These are phyloP conservation scores for Saccopteryx leptura DNA, from an alignment of 2,113 vertebrate species.

Conservation along the genomic window DNA sequence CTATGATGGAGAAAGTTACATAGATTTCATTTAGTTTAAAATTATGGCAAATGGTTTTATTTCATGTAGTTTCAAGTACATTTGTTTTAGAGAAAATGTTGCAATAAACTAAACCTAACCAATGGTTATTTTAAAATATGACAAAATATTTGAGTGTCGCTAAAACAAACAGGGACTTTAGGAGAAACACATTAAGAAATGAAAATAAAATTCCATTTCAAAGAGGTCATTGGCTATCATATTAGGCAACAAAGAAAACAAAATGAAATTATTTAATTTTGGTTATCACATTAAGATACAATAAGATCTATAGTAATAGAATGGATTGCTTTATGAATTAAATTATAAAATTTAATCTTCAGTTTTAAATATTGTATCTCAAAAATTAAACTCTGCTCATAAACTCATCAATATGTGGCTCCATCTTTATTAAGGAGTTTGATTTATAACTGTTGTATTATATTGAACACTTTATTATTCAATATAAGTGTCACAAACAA, in stretches of 20 bases:
- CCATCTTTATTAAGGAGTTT: slow-evolving; percentile 60
- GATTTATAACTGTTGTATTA: slow-evolving; percentile 72
- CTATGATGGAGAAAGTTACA: slow-evolving; percentile 2
- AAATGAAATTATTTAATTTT: slow-evolving; percentile 62
- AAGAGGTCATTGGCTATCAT: neutral
- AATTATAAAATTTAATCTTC: slow-evolving; percentile 58
- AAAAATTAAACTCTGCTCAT: slow-evolving; percentile 66
- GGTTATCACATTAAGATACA: slow-evolving; percentile 51
- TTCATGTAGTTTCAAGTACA: slow-evolving; percentile 55
- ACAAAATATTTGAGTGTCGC: slow-evolving; percentile 23
- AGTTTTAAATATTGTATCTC: slow-evolving; percentile 65
- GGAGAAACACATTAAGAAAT: slow-evolving; percentile 46
- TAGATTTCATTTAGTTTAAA: slow-evolving; percentile 48
- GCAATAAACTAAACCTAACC: slow-evolving; percentile 5
- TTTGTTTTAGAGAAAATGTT: neutral
- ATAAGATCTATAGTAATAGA: slow-evolving; percentile 35
- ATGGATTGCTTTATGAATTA: slow-evolving; percentile 40
- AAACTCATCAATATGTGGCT: slow-evolving; percentile 63
- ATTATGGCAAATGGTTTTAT: neutral
- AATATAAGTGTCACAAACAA: slow-evolving; percentile 68
- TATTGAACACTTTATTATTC: slow-evolving; percentile 70
- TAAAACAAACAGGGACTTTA: slow-evolving; percentile 38
- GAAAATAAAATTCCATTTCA: slow-evolving; percentile 60
- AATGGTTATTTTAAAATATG: slow-evolving; percentile 48
- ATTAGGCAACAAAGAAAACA: slow-evolving; percentile 28